Percentiles rank a stretch among this genome's conserved stretches.
These are phyloP conservation scores for Heliothis peltigera DNA, from an alignment of 2,888 invertebrate genomes.

Conservation along the genomic window DNA sequence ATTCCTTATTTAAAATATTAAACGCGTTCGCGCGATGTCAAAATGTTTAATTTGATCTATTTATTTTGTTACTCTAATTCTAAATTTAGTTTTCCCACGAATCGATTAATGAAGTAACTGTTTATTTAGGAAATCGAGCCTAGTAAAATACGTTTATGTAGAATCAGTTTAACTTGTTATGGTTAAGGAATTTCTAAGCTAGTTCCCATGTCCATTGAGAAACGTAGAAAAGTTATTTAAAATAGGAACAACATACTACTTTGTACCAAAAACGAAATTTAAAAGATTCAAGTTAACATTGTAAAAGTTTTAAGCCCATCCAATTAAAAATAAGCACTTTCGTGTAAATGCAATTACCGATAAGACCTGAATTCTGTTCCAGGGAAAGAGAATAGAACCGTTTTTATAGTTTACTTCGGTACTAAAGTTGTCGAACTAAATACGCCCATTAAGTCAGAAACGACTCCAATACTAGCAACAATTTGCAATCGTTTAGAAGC, in stretches of 20 bases:
- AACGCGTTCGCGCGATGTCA: constrained; percentile 60
- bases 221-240: constrained; percentile 10
- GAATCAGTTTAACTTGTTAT: constrained; percentile 31
- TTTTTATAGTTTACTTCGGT: constrained; percentile 16
- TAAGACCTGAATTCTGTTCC: neutral
- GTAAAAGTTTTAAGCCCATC: neutral
- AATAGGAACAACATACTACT: neutral
- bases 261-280: neutral
- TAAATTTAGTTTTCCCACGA: constrained; percentile 57
- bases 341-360: constrained; percentile 3
- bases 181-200: constrained; percentile 13
- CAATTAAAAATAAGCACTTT: constrained; percentile 4
- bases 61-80: constrained; percentile 59
- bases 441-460: constrained; percentile 29
- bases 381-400: neutral
- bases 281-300: neutral
- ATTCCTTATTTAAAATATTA: constrained; percentile 63
- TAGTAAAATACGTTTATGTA: constrained; percentile 39
- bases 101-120: constrained; percentile 51
- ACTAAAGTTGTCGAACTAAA: constrained; percentile 32
- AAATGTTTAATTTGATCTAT: constrained; percentile 67
- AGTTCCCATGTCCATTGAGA: constrained; percentile 32
- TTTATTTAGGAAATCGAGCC: constrained; percentile 45
- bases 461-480: constrained; percentile 55
- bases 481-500: constrained; percentile 71